Percentiles rank a stretch among this genome's conserved stretches.
These are phyloP conservation scores for Drosophila teissieri DNA, from an alignment of 1,140 invertebrate species.

Conservation along the genomic window DNA sequence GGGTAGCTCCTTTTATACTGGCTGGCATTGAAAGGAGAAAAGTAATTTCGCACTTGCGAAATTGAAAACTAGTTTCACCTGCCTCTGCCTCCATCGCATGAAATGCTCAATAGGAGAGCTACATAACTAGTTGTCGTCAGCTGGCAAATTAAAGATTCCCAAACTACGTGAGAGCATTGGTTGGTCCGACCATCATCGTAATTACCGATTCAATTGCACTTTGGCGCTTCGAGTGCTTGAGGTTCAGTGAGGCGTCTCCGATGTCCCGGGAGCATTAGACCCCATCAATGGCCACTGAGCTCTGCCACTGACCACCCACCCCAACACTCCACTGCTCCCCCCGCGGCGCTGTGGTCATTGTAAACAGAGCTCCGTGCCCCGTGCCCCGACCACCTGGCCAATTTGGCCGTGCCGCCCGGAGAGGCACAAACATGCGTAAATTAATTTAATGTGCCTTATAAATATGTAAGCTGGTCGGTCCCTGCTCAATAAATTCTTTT, in stretches of 20 bases:
- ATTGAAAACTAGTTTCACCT: background rate
- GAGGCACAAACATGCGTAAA: conserved; percentile 75
- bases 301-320: conserved; percentile 40
- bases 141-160: background rate
- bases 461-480: conserved; percentile 72
- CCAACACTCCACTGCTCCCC: too few relatives aligned
- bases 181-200: background rate
- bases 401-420: background rate
- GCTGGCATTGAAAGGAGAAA: too few relatives aligned
- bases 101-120: too few relatives aligned
- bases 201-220: conserved; percentile 62
- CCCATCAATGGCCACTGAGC: conserved; percentile 47
- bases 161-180: background rate
- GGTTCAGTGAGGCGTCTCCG: background rate
- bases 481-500: conserved; percentile 75
- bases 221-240: conserved; percentile 7
- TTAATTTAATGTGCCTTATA: conserved; percentile 83
- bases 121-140: background rate
- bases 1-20: background rate
- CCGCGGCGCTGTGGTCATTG: conserved; percentile 7
- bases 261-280: conserved; percentile 19
- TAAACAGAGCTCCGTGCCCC: conserved; percentile 19
- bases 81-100: background rate
- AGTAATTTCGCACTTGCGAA: too few relatives aligned
- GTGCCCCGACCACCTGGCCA: conserved; percentile 9